Conservation (phyloP, 2,888 invertebrate species). For the Lasioglossum marginatum region DNA sequence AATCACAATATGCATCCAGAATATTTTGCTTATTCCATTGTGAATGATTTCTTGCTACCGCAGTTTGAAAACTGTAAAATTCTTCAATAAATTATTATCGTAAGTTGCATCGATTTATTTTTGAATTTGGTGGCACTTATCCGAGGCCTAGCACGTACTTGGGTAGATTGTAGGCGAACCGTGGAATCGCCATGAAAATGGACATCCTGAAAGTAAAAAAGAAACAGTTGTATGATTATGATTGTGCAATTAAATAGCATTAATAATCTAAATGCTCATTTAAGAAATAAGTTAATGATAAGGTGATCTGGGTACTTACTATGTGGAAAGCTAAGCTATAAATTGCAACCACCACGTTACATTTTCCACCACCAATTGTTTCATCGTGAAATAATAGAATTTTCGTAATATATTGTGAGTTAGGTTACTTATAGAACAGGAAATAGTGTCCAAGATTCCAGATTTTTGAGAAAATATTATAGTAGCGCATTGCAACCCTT, state of each 20-base stretch:
- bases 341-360: conserved; percentile 64
- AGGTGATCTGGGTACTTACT: not conserved
- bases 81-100: conserved; percentile 57
- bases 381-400: not conserved
- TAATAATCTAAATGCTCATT: not conserved
- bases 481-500: not conserved
- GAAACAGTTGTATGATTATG: conserved; percentile 19
- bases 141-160: conserved; percentile 94
- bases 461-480: conserved; percentile 2
- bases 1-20: not conserved
- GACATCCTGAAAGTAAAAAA: conserved; percentile 89
- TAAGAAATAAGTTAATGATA: not conserved
- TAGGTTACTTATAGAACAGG: not conserved
- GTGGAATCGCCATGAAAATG: conserved; percentile 93
- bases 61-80: not conserved
- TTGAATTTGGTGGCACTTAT: conserved; percentile 83
- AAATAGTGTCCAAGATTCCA: not conserved
- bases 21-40: not conserved
- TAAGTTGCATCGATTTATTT: conserved; percentile 36
- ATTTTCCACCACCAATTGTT: conserved; percentile 70
- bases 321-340: not conserved
- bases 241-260: not conserved
- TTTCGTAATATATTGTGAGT: not conserved
- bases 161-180: conserved; percentile 92
- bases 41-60: not conserved